Base-by-base conservation (phyloP, 2,888 invertebrate species). In the Lithophane leautieri region DNA sequence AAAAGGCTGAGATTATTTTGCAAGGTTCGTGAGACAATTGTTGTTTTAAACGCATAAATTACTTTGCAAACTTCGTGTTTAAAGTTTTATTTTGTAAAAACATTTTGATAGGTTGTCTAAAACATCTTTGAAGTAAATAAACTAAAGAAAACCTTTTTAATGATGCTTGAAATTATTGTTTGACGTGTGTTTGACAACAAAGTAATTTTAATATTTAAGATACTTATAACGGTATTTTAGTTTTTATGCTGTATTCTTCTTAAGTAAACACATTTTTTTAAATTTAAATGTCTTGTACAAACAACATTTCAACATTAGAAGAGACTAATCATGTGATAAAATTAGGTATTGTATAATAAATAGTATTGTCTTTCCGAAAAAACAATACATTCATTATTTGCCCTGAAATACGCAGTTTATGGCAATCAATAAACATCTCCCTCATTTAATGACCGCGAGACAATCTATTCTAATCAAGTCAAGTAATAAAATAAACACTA, bases 361-460 rank as follows among this genome's bases (percentile, higher is more conserved):
- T 42, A 4, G 25, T 25, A 8, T 12, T 4, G 14, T 22, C 9
- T 40, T 42, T 22, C 11, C 28, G 8, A 42, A 22, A 47, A 52
- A 3, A 71, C 40, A 28, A 72, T 4, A 42, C n/a, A 12, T 52
- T 25, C 0, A 22, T 56, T 19, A 44, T 11, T 11, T 19, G 34
- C n/a, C 25, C 44, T 16, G 2, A 47, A 52, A 70, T 25, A 66
- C 47, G 34, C 19, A 50, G 58, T 34, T 3, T 44, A 40, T 14
- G 34, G 16, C 34, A 71, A 34, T 42, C 2, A 60, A 79, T 61
- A 54, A 54, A 79, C 52, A 25, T 47, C 63, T 40, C n/a, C n/a
- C 9, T 67, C 8, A 60, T 44, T 50, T 76, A 50, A 25, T 62
- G 14, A 71, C 44, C 44, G 34, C 0, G 44, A 34, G 22, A 50